These are phyloP conservation scores for Halocaridina rubra DNA, from an alignment of 2,888 invertebrate genomes.

Conservation along the genomic window DNA sequence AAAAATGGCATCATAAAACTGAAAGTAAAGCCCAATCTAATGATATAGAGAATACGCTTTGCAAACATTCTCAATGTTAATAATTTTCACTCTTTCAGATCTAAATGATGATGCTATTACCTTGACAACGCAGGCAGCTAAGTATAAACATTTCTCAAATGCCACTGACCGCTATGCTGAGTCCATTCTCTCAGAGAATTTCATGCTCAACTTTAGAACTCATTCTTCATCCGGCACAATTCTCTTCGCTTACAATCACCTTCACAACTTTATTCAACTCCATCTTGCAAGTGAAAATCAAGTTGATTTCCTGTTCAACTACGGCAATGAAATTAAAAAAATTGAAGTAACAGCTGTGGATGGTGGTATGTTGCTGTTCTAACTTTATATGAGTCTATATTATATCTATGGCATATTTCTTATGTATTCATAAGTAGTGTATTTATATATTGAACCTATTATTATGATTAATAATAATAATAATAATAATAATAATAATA, in stretches of 20 bases:
- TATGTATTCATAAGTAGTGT: too few species aligned
- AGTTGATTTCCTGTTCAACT: constrained; percentile 87
- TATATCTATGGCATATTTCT: too few species aligned
- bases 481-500: too few species aligned
- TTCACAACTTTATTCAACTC: constrained; percentile 92
- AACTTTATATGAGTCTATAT: too few species aligned
- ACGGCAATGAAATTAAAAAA: constrained; percentile 80
- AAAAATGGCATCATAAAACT: too few species aligned
- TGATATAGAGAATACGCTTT: too few species aligned
- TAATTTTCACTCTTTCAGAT: not conserved
- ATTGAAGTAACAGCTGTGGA: constrained; percentile 79
- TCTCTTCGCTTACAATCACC: constrained; percentile 90
- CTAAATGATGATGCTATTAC: constrained; percentile 86
- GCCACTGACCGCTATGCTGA: constrained; percentile 79
- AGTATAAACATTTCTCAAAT: constrained; percentile 76
- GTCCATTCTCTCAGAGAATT: constrained; percentile 81
- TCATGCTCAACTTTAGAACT: constrained; percentile 90
- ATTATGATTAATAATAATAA: too few species aligned
- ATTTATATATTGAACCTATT: too few species aligned
- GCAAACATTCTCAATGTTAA: too few species aligned
- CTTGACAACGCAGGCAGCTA: constrained; percentile 82
- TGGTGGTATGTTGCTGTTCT: constrained; percentile 27
- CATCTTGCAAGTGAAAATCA: constrained; percentile 83
- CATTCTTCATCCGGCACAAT: constrained; percentile 85
- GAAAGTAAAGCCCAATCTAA: too few species aligned